phyloP scores from a whole-genome alignment of 2,888 invertebrate genomes.

The Phasia obesa region DNA sequence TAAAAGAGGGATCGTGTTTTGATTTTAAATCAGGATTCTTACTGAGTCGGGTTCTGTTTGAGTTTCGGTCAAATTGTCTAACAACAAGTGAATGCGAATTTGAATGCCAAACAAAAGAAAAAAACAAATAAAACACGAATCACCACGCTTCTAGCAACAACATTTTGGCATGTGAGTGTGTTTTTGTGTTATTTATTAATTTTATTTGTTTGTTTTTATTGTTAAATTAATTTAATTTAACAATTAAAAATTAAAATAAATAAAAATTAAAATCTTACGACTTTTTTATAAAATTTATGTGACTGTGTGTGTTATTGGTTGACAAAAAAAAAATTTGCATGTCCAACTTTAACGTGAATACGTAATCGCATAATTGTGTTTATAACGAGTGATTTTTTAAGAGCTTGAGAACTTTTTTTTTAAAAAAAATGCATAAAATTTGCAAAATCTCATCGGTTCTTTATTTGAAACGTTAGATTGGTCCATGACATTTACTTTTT shows the following conservation, averaged over 20 bases:
- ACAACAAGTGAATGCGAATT: slow-evolving; percentile 28
- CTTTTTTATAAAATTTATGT: neutral
- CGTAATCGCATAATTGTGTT: slow-evolving; percentile 57
- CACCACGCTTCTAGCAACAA: slow-evolving; percentile 17
- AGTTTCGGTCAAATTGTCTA: slow-evolving; percentile 25
- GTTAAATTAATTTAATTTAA: slow-evolving; percentile 26
- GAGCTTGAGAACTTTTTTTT: too few relatives aligned
- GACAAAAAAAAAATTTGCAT: slow-evolving; percentile 42
- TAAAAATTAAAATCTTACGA: neutral
- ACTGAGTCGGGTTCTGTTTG: slow-evolving; percentile 28
- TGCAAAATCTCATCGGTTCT: too few relatives aligned
- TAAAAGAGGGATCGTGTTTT: slow-evolving; percentile 7
- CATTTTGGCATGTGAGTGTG: slow-evolving; percentile 43
- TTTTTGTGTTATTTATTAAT: slow-evolving; percentile 36
- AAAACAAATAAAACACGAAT: slow-evolving; percentile 23
- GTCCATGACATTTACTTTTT: too few relatives aligned
- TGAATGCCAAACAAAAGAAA: slow-evolving; percentile 25
- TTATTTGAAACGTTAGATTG: too few relatives aligned
- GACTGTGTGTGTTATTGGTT: neutral
- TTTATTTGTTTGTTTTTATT: slow-evolving; percentile 45
- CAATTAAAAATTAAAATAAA: slow-evolving; percentile 27
- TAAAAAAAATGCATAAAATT: too few relatives aligned
- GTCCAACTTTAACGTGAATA: slow-evolving; percentile 9
- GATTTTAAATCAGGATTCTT: slow-evolving; percentile 18
- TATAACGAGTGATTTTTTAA: too few relatives aligned